Percentiles rank a stretch among this genome's conserved stretches.
phyloP scores from a whole-genome alignment of 2,888 invertebrate genomes.

The Ennomos erosarius region DNA sequence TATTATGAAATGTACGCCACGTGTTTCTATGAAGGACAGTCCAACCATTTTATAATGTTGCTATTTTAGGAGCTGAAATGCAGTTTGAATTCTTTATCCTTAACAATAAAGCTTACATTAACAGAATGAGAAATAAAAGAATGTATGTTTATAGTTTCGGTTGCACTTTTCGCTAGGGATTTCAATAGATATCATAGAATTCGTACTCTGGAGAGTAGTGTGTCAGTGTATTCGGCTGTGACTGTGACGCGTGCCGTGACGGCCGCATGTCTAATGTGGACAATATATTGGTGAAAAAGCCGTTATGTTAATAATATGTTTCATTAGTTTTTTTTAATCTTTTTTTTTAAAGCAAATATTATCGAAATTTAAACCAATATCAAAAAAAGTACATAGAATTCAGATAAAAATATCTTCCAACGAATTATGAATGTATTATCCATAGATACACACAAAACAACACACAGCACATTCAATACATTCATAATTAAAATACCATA shows the following conservation, averaged over 20 bases:
- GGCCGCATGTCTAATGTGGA: constrained; percentile 2
- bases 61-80: not conserved
- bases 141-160: not conserved
- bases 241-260: constrained; percentile 28
- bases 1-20: constrained; percentile 22
- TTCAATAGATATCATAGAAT: constrained; percentile 25
- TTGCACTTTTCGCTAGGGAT: constrained; percentile 24
- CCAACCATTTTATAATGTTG: not conserved
- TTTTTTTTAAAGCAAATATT: too few species aligned
- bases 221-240: constrained; percentile 13
- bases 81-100: constrained; percentile 7
- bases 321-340: not conserved
- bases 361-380: too few species aligned
- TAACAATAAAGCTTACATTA: not conserved
- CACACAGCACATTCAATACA: too few species aligned
- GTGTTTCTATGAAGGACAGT: constrained; percentile 9
- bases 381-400: too few species aligned
- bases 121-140: not conserved
- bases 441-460: too few species aligned
- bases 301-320: too few species aligned
- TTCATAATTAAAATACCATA: too few species aligned
- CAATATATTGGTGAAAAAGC: not conserved
- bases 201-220: constrained; percentile 26
- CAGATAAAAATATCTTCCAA: too few species aligned
- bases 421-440: too few species aligned